These are phyloP conservation scores for Beroe forskalii DNA, from an alignment of 37 sponge, comb jelly and placozoan genomes.

Conservation along the genomic window DNA sequence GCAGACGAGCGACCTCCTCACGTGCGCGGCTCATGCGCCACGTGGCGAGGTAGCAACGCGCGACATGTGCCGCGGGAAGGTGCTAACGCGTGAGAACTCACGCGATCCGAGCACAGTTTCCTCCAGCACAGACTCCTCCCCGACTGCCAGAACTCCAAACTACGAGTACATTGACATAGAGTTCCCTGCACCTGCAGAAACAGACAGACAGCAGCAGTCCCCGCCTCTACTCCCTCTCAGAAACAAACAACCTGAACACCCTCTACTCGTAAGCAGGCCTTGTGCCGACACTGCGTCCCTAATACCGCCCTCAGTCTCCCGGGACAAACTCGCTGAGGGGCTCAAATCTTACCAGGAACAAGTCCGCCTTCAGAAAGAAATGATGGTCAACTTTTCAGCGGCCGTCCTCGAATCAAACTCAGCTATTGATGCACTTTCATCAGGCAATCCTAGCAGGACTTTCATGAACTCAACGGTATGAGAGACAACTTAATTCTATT, in stretches of 20 bases:
- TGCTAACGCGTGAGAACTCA: background rate
- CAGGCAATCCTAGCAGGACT: background rate
- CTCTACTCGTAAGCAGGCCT: background rate
- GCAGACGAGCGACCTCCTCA: background rate
- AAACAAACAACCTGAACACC: background rate
- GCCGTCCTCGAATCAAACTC: slow-evolving; percentile 39
- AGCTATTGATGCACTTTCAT: no score
- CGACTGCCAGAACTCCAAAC: background rate
- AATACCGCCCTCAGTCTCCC: background rate
- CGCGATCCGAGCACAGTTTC: background rate
- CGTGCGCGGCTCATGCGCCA: background rate
- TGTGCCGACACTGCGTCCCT: background rate
- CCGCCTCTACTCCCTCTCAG: slow-evolving; percentile 2
- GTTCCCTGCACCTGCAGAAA: background rate
- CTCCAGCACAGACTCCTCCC: background rate
- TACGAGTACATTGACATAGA: slow-evolving; percentile 64
- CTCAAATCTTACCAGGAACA: slow-evolving; percentile 53
- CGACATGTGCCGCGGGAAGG: background rate
- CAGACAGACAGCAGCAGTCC: background rate
- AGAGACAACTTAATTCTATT: no score
- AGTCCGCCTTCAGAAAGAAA: slow-evolving; percentile 3
- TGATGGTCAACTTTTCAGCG: slow-evolving; percentile 56
- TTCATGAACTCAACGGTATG: slow-evolving; percentile 39
- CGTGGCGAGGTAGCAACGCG: background rate
- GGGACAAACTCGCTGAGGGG: slow-evolving; percentile 22